Evolutionary conservation across 92 coral and sea anemone species (phyloP), one percentile per base, ranked within the genome.

Genomic region (Paragorgia papillata): DNA sequence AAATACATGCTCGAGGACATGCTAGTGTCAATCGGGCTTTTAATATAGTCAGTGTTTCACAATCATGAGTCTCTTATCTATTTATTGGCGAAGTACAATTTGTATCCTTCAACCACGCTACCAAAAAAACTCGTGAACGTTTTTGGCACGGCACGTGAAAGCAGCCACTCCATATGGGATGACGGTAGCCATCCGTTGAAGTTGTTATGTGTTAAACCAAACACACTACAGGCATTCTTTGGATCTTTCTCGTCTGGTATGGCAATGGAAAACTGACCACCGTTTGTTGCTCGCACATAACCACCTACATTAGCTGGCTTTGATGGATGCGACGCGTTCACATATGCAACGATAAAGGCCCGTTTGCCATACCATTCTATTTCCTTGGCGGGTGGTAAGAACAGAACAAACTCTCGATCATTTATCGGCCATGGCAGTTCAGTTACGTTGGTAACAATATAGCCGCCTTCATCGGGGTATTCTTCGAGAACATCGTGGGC

Each of bases 221-320:
- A 75, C 64, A 83, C 56, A 37, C 44, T 54, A 57, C 86, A 82
- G 4, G 68, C 61, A 12, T 62, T 31, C 5, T 51, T 75, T 3
- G 86, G 86, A 17, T 75, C 17, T 0, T 39, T 64, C 10, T 83
- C 86, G 18, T 83, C 78, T 63, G 83, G 83, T 0, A 35, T 75
- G 0, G 33, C 76, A 18, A 83, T 25, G 30, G 19, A 53, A 58
- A 83, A 83, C n/a, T 83, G 77, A 1, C 86, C 83, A 0, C 86
- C 86, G 37, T 82, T 82, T 1, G 60, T 53, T 32, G 69, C 86
- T 65, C 86, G 49, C 18, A 83, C 77, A 17, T 53, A 70, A n/a
- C 83, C 56, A 55, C 58, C 76, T n/a, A 22, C 73, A 8, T 51
- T 49, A n/a, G 78, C 83, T 29, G 87, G 87, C 22, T 83, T 83